Base-by-base conservation (phyloP, 2,113 vertebrate genomes). In the Carlito syrichta region DNA sequence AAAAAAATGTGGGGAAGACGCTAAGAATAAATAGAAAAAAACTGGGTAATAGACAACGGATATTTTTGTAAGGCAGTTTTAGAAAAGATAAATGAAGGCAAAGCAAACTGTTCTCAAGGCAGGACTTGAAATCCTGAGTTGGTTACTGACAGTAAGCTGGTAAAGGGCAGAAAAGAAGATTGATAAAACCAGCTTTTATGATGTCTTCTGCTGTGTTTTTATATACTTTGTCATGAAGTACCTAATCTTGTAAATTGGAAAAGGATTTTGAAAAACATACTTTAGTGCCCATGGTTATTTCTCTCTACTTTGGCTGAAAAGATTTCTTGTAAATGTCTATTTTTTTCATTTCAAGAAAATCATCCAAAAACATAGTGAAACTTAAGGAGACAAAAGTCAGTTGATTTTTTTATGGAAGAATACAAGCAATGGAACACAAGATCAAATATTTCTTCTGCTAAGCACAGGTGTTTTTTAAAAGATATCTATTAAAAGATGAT, bases 51-150 rank as follows among this genome's bases (percentile, higher is more conserved):
- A 73, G 27, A 76, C 17, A 52, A 54, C 27, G 27, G 12, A 50
- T 79, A 87, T 60, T 89, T 68, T 93, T 97, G 32, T 40, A 91
- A 91, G 43, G 16, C 45, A 90, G 50, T 22, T 93, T 97, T 85
- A 91, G 8, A 30, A 77, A 92, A 86, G 19, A 20, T 89, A 90
- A 88, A 89, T 4, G 52, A 94, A 78, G 22, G 16, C 9, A 89
- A 78, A 73, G 27, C 10, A 76, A 86, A 82, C 9, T 81, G 32
- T 38, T 45, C 1, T 35, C 12, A 89, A 95, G 45, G 30, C 40
- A 85, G 27, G 32, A 68, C 35, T 89, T 30, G 3, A 1, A 77
- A 60, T 85, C 25, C 30, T 45, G 40, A 86, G 8, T 81, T 66
- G 5, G 40, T 82, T 86, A 56, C 30, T 74, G 25, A 87, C 38